Conservation (phyloP, 2,888 invertebrate genomes). For the Melikaiella ostensackeni region DNA sequence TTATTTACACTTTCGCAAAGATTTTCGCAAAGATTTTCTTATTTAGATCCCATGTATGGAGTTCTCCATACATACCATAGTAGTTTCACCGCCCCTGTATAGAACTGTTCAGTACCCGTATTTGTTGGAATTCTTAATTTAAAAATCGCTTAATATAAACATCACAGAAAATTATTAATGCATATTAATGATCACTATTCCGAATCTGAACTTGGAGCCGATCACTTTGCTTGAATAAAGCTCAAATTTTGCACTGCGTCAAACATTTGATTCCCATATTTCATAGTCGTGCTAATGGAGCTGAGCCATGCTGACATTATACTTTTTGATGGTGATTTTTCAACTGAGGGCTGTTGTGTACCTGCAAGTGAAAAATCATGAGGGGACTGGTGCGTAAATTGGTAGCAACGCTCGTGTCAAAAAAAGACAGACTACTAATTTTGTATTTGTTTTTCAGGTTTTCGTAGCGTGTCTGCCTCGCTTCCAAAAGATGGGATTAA, state of each 20-base stretch:
- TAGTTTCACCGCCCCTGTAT: too few species aligned
- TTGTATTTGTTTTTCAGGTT: too few species aligned
- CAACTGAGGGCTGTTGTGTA: conserved; percentile 49
- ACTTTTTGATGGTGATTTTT: conserved; percentile 76
- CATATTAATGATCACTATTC: neutral
- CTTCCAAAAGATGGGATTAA: too few species aligned
- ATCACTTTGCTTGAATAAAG: conserved; percentile 15
- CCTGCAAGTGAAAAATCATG: conserved; percentile 49
- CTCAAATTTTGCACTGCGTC: conserved; percentile 79
- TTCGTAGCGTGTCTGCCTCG: too few species aligned
- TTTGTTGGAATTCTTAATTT: neutral
- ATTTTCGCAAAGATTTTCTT: too few species aligned
- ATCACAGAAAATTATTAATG: conserved; percentile 1
- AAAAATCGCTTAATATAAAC: neutral
- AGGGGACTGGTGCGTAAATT: neutral
- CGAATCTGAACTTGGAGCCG: neutral
- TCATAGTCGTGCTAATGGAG: conserved; percentile 80
- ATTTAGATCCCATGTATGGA: too few species aligned
- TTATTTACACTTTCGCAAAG: too few species aligned
- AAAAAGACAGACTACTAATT: neutral
- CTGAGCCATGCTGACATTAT: conserved; percentile 80
- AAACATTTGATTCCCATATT: conserved; percentile 81
- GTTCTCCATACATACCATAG: too few species aligned
- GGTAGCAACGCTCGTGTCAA: neutral
- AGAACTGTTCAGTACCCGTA: too few species aligned